These are phyloP conservation scores for Panagrolaimus sp. DNA, from an alignment of 1,140 invertebrate genomes.

Conservation along the genomic window DNA sequence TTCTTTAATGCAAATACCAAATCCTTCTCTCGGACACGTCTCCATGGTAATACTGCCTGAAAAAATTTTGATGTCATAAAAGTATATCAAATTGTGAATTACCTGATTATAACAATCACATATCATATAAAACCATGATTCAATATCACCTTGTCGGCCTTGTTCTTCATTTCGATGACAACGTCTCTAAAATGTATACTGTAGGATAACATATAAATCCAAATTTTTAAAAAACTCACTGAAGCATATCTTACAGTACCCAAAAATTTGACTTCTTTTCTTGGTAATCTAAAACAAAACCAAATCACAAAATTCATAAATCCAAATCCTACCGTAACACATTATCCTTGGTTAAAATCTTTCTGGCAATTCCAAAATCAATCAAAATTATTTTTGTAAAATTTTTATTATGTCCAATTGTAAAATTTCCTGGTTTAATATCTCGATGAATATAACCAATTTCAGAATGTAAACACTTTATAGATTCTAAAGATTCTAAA, in stretches of 20 bases:
- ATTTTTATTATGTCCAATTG: background rate
- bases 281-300: background rate
- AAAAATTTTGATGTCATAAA: no score
- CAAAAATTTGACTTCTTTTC: conserved; percentile 9
- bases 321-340: conserved; percentile 1
- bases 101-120: conserved; percentile 9
- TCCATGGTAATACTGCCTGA: background rate
- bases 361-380: conserved; percentile 13
- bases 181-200: background rate
- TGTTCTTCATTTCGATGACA: conserved; percentile 15
- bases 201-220: background rate
- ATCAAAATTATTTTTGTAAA: conserved; percentile 6
- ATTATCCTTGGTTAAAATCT: conserved; percentile 10
- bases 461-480: conserved; percentile 9
- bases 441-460: conserved; percentile 7
- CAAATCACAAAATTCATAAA: background rate
- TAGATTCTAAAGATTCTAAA: background rate
- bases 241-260: conserved; percentile 11
- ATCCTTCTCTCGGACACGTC: background rate
- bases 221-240: background rate
- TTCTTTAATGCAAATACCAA: background rate
- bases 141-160: conserved; percentile 11
- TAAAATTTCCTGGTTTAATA: background rate
- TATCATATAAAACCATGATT: conserved; percentile 5
- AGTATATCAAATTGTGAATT: no score